Conservation (phyloP, 2,888 invertebrate genomes). For the Hedya salicella region DNA sequence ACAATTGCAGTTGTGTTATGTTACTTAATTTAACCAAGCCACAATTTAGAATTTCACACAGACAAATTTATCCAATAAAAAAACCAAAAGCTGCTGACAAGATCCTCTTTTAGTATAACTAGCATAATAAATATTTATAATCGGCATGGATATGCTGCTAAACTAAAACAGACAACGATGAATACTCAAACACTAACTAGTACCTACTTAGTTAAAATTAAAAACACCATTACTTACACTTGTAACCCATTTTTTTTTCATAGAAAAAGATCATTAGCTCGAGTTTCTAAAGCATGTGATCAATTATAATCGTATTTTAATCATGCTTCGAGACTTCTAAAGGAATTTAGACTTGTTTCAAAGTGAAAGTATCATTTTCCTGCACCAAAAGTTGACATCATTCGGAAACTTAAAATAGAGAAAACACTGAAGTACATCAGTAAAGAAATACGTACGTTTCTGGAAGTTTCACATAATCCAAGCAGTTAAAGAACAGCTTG, state of each 20-base stretch:
- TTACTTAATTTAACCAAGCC: too few relatives aligned
- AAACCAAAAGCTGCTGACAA: too few relatives aligned
- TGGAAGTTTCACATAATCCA: conserved; percentile 34
- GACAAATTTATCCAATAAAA: too few relatives aligned
- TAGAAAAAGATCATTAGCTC: background rate
- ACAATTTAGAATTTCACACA: too few relatives aligned
- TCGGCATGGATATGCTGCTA: too few relatives aligned
- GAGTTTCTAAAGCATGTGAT: background rate
- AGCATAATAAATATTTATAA: too few relatives aligned
- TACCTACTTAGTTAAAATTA: too few relatives aligned
- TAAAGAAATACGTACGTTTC: conserved; percentile 30
- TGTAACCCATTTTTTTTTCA: background rate
- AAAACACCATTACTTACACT: conserved; percentile 5
- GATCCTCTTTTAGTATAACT: too few relatives aligned
- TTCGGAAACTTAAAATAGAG: conserved; percentile 52
- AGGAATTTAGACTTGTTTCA: conserved; percentile 44
- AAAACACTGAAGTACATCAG: conserved; percentile 39
- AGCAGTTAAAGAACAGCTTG: conserved; percentile 8
- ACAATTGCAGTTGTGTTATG: too few relatives aligned
- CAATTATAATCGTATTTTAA: background rate
- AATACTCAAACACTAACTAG: too few relatives aligned
- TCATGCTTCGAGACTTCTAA: background rate
- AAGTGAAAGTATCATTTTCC: conserved; percentile 45
- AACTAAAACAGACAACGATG: too few relatives aligned
- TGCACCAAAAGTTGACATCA: conserved; percentile 66